phyloP scores from a whole-genome alignment of 2,888 invertebrate genomes.

The Agrotis puta region DNA sequence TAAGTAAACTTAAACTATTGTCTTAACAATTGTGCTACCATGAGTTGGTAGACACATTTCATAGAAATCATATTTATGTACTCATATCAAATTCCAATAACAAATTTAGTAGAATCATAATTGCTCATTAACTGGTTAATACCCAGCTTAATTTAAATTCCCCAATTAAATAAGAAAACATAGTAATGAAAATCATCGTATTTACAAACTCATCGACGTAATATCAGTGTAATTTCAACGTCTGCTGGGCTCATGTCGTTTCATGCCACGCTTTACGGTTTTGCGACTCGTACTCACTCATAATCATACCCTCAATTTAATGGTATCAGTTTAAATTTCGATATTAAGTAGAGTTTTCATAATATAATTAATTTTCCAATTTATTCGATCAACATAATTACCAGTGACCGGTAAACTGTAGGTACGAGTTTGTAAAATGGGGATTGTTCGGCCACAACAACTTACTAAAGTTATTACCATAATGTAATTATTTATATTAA shows the following conservation, averaged over 20 bases:
- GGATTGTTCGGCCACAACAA: background rate
- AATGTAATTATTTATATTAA: no score
- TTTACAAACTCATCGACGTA: conserved; percentile 48
- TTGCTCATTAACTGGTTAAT: conserved; percentile 3
- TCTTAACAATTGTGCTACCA: no score
- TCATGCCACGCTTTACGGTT: conserved; percentile 45
- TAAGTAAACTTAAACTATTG: no score
- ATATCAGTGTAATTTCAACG: conserved; percentile 63
- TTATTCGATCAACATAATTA: background rate
- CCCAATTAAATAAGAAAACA: conserved; percentile 1
- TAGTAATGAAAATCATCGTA: conserved; percentile 26
- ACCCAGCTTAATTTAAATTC: background rate
- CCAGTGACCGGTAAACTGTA: background rate
- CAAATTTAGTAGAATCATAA: background rate
- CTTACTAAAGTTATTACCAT: background rate
- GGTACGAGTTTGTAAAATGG: background rate
- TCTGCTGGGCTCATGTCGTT: conserved; percentile 57
- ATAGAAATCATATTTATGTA: background rate
- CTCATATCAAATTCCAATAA: background rate
- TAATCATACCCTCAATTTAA: conserved; percentile 43
- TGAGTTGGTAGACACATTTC: no score
- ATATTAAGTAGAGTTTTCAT: background rate
- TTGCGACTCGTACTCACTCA: conserved; percentile 25
- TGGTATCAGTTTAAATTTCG: conserved; percentile 26
- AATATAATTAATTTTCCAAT: background rate